phyloP scores from a whole-genome alignment of 2,888 invertebrate genomes.

The Mactromeris polynyma region DNA sequence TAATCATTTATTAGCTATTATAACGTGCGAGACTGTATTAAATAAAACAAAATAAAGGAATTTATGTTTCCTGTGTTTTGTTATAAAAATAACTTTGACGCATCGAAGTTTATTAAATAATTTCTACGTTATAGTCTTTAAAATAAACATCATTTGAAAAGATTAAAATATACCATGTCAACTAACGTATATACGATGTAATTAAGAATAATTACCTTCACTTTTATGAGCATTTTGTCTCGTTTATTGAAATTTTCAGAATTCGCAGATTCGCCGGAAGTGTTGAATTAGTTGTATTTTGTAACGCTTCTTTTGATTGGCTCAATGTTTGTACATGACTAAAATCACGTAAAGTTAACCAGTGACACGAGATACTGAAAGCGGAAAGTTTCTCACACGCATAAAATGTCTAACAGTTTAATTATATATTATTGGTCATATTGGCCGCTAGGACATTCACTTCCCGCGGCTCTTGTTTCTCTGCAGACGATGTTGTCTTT shows the following conservation, averaged over 20 bases:
- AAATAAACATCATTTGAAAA: not conserved
- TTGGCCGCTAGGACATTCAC: too few relatives aligned
- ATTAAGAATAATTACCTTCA: constrained; percentile 51
- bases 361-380: too few relatives aligned
- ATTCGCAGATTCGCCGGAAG: not conserved
- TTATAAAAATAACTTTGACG: not conserved
- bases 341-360: not conserved
- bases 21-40: too few relatives aligned
- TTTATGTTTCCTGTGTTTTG: not conserved
- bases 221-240: constrained; percentile 65
- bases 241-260: not conserved
- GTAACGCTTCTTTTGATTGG: not conserved
- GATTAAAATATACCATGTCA: not conserved
- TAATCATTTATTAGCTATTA: too few relatives aligned
- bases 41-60: too few relatives aligned
- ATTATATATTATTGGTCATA: too few relatives aligned
- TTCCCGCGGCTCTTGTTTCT: too few relatives aligned
- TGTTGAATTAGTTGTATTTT: not conserved
- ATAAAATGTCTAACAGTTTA: too few relatives aligned
- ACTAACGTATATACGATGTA: not conserved
- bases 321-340: not conserved
- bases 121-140: not conserved
- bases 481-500: too few relatives aligned
- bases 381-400: too few relatives aligned
- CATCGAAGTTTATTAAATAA: not conserved